Conservation (phyloP, 1,140 invertebrate genomes). For the Macrotrachela quadricornifera region DNA sequence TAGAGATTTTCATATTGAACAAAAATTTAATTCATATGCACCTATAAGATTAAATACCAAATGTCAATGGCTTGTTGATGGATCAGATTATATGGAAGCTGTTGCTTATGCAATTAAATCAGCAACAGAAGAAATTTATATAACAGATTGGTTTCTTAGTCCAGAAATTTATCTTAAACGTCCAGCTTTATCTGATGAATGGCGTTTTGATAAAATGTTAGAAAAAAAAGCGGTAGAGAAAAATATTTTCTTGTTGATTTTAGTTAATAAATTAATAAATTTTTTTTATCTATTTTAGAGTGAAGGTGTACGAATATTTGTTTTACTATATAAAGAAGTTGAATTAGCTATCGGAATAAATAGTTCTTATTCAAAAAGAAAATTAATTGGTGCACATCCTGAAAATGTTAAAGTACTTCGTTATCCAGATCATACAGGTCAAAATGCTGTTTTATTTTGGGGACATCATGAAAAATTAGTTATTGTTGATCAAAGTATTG, state of each 20-base stretch:
- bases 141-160: slow-evolving; percentile 86
- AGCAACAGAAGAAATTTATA: slow-evolving; percentile 78
- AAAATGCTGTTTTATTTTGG: slow-evolving; percentile 64
- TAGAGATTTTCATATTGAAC: neutral
- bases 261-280: neutral
- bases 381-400: slow-evolving; percentile 29
- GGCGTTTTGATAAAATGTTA: slow-evolving; percentile 63
- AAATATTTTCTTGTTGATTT: slow-evolving; percentile 13
- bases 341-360: slow-evolving; percentile 79
- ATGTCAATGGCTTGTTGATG: slow-evolving; percentile 66
- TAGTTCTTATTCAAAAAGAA: slow-evolving; percentile 76
- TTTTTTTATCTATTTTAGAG: slow-evolving; percentile 33
- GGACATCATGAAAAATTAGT: slow-evolving; percentile 95
- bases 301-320: slow-evolving; percentile 71
- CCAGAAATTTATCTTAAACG: slow-evolving; percentile 81
- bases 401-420: slow-evolving; percentile 47
- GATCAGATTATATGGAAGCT: slow-evolving; percentile 57
- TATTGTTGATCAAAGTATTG: slow-evolving; percentile 72
- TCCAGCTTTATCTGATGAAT: slow-evolving; percentile 48
- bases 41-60: slow-evolving; percentile 44
- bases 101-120: slow-evolving; percentile 66
- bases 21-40: slow-evolving; percentile 37
- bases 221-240: slow-evolving; percentile 67
- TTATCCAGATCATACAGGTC: slow-evolving; percentile 79
- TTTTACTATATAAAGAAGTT: slow-evolving; percentile 88